These are phyloP conservation scores for Globodera rostochiensis DNA, from an alignment of 1,140 invertebrate genomes.

Conservation along the genomic window DNA sequence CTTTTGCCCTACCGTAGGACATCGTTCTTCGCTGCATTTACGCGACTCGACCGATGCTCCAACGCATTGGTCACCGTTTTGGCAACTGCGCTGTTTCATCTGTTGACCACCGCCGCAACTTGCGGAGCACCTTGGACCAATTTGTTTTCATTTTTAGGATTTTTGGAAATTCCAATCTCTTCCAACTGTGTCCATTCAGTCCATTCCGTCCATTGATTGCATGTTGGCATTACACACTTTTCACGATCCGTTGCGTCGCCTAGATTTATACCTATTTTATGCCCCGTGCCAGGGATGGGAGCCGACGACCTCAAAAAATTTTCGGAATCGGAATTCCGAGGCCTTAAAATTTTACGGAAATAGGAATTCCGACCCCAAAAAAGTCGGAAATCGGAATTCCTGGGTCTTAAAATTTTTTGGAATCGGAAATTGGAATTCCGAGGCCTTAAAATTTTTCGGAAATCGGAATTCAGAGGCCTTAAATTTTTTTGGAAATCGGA, in stretches of 20 bases:
- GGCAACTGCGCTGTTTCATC: not conserved
- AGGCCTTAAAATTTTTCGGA: too few species aligned
- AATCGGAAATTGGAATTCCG: too few species aligned
- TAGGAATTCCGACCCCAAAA: too few species aligned
- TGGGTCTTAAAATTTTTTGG: too few species aligned
- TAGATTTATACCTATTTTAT: constrained; percentile 3
- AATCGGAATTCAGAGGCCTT: too few species aligned
- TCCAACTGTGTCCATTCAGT: constrained; percentile 18
- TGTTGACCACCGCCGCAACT: constrained; percentile 2
- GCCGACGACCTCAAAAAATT: too few species aligned
- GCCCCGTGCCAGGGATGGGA: too few species aligned
- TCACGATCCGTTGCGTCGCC: constrained; percentile 11
- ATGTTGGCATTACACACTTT: constrained; percentile 21
- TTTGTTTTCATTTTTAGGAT: not conserved
- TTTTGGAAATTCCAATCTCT: not conserved
- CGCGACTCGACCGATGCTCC: not conserved
- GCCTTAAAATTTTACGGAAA: too few species aligned
- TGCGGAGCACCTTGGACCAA: not conserved
- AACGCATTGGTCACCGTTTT: constrained; percentile 20
- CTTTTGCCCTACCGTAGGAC: constrained; percentile 6
- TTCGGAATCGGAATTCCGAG: too few species aligned
- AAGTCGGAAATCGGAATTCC: too few species aligned
- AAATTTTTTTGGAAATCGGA: too few species aligned
- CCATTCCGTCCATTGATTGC: constrained; percentile 26
- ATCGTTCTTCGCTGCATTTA: constrained; percentile 8